A percentile compares a stretch with the other conserved stretches of the same genome.
Evolutionary conservation across 2,797 vertebrate species (phyloP).

Genomic region (Coracias cyanogaster): DNA sequence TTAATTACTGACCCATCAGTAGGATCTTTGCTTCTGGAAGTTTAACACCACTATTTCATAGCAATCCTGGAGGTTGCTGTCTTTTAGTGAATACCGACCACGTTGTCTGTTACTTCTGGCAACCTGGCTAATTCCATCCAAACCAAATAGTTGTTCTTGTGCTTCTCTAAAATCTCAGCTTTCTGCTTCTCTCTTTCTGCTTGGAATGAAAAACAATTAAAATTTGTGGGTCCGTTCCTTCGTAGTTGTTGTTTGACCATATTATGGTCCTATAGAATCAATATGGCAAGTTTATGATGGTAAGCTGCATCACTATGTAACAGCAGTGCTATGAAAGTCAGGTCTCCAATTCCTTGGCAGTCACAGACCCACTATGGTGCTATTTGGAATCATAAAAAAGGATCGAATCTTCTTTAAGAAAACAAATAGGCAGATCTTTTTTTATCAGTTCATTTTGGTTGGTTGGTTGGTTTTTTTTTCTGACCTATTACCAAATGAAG

Average conservation of each 20-base stretch:
- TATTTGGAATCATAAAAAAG: background rate
- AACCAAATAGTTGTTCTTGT: background rate
- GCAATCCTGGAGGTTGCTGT: background rate
- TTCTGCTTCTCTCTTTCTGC: background rate
- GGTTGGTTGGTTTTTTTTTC: background rate
- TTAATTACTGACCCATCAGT: background rate
- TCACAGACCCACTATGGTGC: background rate
- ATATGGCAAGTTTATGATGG: background rate
- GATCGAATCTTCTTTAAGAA: background rate
- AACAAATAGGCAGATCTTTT: background rate
- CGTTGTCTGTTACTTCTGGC: background rate
- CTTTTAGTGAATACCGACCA: background rate
- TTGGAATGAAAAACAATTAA: background rate
- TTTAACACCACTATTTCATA: background rate
- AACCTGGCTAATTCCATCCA: background rate
- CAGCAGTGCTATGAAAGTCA: background rate
- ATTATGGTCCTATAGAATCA: background rate
- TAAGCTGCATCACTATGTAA: fast-evolving
- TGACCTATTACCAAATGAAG: background rate
- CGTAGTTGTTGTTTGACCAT: background rate
- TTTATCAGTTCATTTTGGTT: background rate
- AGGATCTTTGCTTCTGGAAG: background rate
- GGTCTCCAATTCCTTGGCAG: background rate
- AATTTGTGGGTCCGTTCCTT: background rate
- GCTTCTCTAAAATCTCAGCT: background rate